Evolutionary conservation across 2,888 invertebrate genomes (phyloP).

Genomic region (Acanthococcus lagerstroemiae): DNA sequence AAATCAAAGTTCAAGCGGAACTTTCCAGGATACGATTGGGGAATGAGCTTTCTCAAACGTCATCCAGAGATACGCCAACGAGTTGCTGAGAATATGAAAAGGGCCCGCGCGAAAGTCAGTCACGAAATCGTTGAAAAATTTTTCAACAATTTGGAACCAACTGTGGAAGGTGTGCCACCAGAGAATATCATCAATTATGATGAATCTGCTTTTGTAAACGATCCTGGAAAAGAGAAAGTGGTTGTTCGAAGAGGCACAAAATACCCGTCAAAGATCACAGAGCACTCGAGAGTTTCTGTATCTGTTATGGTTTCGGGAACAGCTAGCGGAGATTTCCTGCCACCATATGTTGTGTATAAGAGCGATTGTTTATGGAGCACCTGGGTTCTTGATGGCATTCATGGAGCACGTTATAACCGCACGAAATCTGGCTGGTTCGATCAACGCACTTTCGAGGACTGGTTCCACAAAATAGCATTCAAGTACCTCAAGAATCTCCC

Average conservation of each 20-base stretch:
- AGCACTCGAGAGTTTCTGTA: constrained; percentile 37
- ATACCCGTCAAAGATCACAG: constrained; percentile 39
- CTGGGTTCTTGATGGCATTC: constrained; percentile 34
- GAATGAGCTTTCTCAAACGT: not conserved
- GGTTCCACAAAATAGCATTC: constrained; percentile 25
- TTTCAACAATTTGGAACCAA: not conserved
- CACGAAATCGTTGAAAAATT: not conserved
- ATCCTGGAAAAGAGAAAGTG: constrained; percentile 39
- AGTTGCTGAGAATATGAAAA: not conserved
- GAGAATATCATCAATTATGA: constrained; percentile 8
- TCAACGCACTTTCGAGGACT: constrained; percentile 30
- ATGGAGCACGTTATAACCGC: constrained; percentile 35
- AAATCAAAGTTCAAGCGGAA: not conserved
- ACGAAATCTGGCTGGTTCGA: constrained; percentile 39
- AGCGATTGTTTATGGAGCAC: constrained; percentile 32
- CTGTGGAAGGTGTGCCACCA: not conserved
- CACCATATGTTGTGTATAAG: constrained; percentile 35
- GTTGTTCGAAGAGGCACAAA: constrained; percentile 38
- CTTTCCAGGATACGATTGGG: constrained; percentile 1
- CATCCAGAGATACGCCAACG: not conserved
- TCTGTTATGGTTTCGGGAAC: constrained; percentile 34
- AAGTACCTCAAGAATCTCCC: not conserved
- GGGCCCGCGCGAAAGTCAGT: not conserved
- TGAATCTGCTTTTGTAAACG: constrained; percentile 35
- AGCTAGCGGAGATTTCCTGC: constrained; percentile 33